Evolutionary conservation across 2,113 vertebrate species (phyloP), one percentile per base, ranked within the genome.

Genomic region (Seriola quinqueradiata): DNA sequence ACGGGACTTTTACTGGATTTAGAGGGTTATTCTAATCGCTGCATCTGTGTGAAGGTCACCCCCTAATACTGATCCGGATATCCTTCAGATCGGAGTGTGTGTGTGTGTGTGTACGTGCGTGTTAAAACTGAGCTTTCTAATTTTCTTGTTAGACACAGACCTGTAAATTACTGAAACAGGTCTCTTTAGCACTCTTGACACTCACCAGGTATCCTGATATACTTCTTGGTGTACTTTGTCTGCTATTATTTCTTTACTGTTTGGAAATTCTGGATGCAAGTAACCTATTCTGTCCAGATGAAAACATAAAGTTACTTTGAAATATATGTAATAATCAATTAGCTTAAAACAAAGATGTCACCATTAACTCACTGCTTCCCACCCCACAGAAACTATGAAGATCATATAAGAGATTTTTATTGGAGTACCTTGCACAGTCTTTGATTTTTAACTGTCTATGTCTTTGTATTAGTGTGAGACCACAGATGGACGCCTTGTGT

Each of bases 401-500:
- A 63, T 17, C 32, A 48, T 19, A 23, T 17, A n/a, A 25, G 1
- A 8, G 10, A 8, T 34, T 75, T 64, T 42, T 36, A 61, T 81
- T 5, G 23, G 32, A 23, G 8, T 61, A 23, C 23, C 14, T 69
- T 19, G 8, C 58, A 19, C 68, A 52, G 63, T 52, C 42, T 75
- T 82, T 66, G 2, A 79, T 66, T 50, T 65, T 79, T 70, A 64
- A 57, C 28, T 7, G 0, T 46, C n/a, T 61, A 25, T 77, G 34
- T 87, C 40, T 85, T 76, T 84, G 58, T 72, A 28, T 77, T 34
- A 92, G 91, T 87, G 90, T 85, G 79, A 90, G 42, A 77, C 65
- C 74, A 79, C 91, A 90, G 96, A 98, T 99, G 97, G 97, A 98
- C 94, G 95, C 96, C 94, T 95, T 96, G 95, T 97, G 97, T 95